Evolutionary conservation across 2,888 invertebrate species (phyloP), one percentile per base, ranked within the genome.

Genomic region (Drosophila maculinotata): DNA sequence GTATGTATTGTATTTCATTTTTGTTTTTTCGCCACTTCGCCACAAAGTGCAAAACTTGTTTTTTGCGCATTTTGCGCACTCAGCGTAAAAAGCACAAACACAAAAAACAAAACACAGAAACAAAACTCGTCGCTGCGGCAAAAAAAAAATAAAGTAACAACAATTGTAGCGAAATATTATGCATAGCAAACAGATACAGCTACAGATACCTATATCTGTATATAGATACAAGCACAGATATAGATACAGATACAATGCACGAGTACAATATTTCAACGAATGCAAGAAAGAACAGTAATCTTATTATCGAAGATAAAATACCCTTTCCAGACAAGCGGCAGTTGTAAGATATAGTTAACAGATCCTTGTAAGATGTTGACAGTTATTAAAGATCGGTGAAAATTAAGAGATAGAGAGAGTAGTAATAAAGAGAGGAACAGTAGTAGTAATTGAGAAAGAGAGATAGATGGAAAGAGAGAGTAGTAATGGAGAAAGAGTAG

Each of bases 51-150:
- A 81, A 81, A 81, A 81, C 81, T 84, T 74, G 82, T 85, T 83
- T 82, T 82, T 79, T 79, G 78, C 85, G 79, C 85, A 82, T 85
- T 85, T 85, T 82, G 82, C 80, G 86, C 83, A 80, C 83, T 80
- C 76, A 79, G 78, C 83, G 83, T 79, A 68, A 85, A 85, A 72
- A 63, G 63, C 30, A 51, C 20, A 64, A 49, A 59, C 53, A 58
- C 45, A 54, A 44, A 65, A 58, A 53, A 68, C 57, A 69, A 71
- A 67, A 60, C 20, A 62, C 63, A 68, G 72, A 60, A 75, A 79
- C 57, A 66, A 74, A 71, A 75, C 69, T 66, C 73, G 76, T 76
- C 69, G 69, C 64, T 68, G 41, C 63, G 49, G 66, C 77, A 60
- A 53, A 68, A 65, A 60, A 36, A 35, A 66, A 67, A 14, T 38